phyloP scores from a whole-genome alignment of 2,113 vertebrate genomes.

The Limnothrissa miodon region DNA sequence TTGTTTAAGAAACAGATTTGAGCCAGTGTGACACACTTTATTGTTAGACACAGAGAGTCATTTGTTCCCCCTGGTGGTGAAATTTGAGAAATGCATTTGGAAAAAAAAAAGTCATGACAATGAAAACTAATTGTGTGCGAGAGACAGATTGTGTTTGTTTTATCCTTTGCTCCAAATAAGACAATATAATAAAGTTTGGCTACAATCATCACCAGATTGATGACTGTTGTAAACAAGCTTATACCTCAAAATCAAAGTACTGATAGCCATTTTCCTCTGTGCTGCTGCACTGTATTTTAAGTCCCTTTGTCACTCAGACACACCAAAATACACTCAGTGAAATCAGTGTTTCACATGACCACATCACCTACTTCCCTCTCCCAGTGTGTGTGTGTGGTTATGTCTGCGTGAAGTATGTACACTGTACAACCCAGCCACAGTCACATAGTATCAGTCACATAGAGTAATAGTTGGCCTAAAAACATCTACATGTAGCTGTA shows the following conservation, averaged over 20 bases:
- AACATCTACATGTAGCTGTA: background rate
- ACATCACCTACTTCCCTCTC: no score
- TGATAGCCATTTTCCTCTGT: no score
- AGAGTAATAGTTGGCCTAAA: background rate
- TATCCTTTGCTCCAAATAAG: no score
- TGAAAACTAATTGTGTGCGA: background rate
- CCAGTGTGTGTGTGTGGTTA: background rate
- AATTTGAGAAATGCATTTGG: background rate
- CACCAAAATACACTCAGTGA: no score
- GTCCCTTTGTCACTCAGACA: no score
- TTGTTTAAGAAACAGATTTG: background rate
- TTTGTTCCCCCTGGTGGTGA: conserved; percentile 2
- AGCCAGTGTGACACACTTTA: background rate
- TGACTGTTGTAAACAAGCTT: no score
- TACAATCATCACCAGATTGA: no score
- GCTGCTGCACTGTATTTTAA: no score
- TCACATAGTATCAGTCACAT: background rate
- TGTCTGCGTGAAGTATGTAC: background rate
- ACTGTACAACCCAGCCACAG: background rate
- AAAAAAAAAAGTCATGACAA: background rate
- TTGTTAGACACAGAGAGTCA: background rate
- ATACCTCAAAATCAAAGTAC: no score
- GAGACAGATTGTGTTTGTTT: no score
- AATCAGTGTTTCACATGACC: no score
- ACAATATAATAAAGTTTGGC: no score